phyloP scores from a whole-genome alignment of 1,140 invertebrate genomes.

The Eubasilissa regina region DNA sequence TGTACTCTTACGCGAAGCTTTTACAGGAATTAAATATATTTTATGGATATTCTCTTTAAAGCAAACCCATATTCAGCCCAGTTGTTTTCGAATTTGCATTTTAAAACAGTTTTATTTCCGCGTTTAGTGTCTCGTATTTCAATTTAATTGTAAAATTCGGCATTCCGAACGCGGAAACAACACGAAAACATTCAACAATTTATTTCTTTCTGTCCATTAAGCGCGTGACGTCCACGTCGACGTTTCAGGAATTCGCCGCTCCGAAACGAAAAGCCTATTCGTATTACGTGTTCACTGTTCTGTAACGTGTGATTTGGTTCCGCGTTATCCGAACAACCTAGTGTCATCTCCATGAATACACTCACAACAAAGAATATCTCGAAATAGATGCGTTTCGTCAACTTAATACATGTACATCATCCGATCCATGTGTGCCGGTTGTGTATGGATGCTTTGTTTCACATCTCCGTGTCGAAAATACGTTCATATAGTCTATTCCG shows the following conservation, averaged over 20 bases:
- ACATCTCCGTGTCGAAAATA: too few species aligned
- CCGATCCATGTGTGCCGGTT: too few species aligned
- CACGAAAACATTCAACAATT: slow-evolving; percentile 30
- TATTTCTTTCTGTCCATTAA: slow-evolving; percentile 38
- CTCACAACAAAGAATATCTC: slow-evolving; percentile 26
- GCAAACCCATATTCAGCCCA: not conserved
- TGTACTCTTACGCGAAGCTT: not conserved
- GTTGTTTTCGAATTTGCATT: slow-evolving; percentile 24
- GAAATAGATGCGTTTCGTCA: slow-evolving; percentile 31
- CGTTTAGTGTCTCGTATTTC: slow-evolving; percentile 20
- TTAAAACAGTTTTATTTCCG: slow-evolving; percentile 3
- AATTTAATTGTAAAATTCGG: slow-evolving; percentile 25
- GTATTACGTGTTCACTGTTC: not conserved
- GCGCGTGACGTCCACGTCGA: slow-evolving; percentile 2
- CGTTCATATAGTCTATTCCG: too few species aligned
- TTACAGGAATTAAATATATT: not conserved
- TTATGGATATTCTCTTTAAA: not conserved
- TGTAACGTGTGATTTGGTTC: not conserved
- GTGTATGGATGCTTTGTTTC: too few species aligned
- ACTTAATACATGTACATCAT: not conserved
- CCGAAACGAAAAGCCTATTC: slow-evolving; percentile 5
- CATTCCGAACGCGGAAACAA: slow-evolving; percentile 8
- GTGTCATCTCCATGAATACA: slow-evolving; percentile 25
- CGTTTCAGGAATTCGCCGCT: slow-evolving; percentile 20
- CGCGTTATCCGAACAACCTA: not conserved